Conservation (phyloP, 1,140 invertebrate species). For the Drosophila rhopaloa region DNA sequence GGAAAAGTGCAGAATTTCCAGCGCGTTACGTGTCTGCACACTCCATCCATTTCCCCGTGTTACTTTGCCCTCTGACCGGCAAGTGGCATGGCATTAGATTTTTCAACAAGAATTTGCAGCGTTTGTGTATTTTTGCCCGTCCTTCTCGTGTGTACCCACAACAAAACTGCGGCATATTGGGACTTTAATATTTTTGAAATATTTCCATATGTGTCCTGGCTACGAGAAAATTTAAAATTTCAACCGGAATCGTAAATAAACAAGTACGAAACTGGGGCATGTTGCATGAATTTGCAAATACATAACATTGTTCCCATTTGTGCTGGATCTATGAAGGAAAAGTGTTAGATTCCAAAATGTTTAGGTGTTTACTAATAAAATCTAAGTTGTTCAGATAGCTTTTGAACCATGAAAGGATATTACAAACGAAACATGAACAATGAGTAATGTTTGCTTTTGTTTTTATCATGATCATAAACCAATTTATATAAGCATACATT, state of each 20-base stretch:
- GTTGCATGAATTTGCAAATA: neutral
- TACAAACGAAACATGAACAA: neutral
- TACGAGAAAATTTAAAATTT: neutral
- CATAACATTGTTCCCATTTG: neutral
- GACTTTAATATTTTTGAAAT: slow-evolving; percentile 8
- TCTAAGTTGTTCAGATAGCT: neutral
- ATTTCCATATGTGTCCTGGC: neutral
- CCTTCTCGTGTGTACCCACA: slow-evolving; percentile 16
- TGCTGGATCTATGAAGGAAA: too few species aligned
- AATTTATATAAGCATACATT: too few species aligned
- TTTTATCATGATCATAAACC: too few species aligned
- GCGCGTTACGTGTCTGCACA: slow-evolving; percentile 57
- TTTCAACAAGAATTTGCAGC: slow-evolving; percentile 75
- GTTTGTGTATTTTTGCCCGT: slow-evolving; percentile 62
- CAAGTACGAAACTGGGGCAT: neutral
- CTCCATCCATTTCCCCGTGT: slow-evolving; percentile 1
- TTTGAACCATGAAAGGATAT: neutral
- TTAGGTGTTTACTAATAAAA: neutral
- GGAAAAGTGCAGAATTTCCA: slow-evolving; percentile 66
- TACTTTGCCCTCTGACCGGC: slow-evolving; percentile 26
- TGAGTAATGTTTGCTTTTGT: too few species aligned
- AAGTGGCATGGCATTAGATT: slow-evolving; percentile 75
- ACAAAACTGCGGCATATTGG: slow-evolving; percentile 1
- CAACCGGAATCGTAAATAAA: neutral
- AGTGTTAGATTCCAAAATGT: neutral